Evolutionary conservation across 2,888 invertebrate genomes (phyloP).

Genomic region (Petrophora chlorosata): DNA sequence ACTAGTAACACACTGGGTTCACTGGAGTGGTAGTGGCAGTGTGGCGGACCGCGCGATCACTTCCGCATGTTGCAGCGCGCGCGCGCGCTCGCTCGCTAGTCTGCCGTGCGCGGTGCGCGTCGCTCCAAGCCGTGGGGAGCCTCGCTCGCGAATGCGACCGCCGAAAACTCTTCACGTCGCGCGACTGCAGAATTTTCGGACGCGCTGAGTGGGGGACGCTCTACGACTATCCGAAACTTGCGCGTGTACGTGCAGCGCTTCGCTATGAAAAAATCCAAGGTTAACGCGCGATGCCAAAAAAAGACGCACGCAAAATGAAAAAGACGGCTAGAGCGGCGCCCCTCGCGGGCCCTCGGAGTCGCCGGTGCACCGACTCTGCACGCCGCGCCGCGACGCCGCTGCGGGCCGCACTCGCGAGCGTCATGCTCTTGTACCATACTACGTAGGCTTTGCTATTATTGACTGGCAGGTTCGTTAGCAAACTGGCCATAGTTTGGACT

Average conservation of each 20-base stretch:
- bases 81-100: slow-evolving; percentile 55
- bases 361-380: slow-evolving; percentile 65
- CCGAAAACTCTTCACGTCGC: slow-evolving; percentile 80
- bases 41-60: slow-evolving; percentile 62
- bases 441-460: slow-evolving; percentile 22
- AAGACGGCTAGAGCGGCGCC: slow-evolving; percentile 78
- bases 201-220: slow-evolving; percentile 81
- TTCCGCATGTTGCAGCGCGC: slow-evolving; percentile 80
- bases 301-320: slow-evolving; percentile 83
- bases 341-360: slow-evolving; percentile 70
- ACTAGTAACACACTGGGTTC: slow-evolving; percentile 49
- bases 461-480: slow-evolving; percentile 3
- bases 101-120: slow-evolving; percentile 61
- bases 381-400: slow-evolving; percentile 54
- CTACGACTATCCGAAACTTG: slow-evolving; percentile 81
- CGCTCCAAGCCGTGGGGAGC: slow-evolving; percentile 76
- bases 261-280: slow-evolving; percentile 83
- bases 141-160: slow-evolving; percentile 81
- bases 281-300: slow-evolving; percentile 83
- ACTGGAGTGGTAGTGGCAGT: slow-evolving; percentile 22
- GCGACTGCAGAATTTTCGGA: slow-evolving; percentile 83
- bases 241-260: slow-evolving; percentile 81
- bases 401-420: slow-evolving; percentile 41
- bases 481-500: too few relatives aligned
- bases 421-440: slow-evolving; percentile 30